Evolutionary conservation across 2,797 vertebrate genomes (phyloP).

Genomic region (Catamblyrhynchus diadema): DNA sequence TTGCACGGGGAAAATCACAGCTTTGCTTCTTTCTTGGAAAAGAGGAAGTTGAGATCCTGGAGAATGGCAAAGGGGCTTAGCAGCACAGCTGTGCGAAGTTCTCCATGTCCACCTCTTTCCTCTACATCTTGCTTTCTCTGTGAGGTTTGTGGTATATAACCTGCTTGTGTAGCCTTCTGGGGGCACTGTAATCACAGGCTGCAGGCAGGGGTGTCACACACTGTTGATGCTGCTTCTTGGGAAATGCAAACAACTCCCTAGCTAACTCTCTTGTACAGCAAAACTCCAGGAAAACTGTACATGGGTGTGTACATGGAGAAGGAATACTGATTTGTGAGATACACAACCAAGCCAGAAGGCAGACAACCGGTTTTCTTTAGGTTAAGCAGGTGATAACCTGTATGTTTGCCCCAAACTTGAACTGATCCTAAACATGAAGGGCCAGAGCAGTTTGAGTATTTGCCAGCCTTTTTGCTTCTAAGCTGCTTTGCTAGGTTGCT

Average conservation of each 20-base stretch:
- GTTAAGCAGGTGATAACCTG: not conserved
- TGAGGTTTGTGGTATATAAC: rapidly evolving
- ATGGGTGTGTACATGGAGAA: not conserved
- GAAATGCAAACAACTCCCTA: not conserved
- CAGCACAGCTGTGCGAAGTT: not conserved
- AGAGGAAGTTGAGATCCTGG: not conserved
- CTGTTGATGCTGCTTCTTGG: not conserved
- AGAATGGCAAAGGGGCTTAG: not conserved
- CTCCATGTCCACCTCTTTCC: not conserved
- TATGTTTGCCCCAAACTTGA: not conserved
- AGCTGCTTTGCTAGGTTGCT: not conserved
- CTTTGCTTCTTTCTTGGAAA: not conserved
- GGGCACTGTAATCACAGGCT: not conserved
- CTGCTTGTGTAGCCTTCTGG: not conserved
- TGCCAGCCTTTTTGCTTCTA: not conserved
- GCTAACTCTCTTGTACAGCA: not conserved
- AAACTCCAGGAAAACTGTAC: not conserved
- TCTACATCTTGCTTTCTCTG: rapidly evolving
- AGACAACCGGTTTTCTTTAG: not conserved
- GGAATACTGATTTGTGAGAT: not conserved
- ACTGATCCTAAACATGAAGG: not conserved
- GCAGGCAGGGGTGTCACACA: not conserved
- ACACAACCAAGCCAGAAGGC: not conserved
- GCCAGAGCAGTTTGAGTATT: not conserved
- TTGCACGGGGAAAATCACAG: not conserved